Evolutionary conservation across 1,140 invertebrate genomes (phyloP).

Genomic region (Phymastichus coffea): DNA sequence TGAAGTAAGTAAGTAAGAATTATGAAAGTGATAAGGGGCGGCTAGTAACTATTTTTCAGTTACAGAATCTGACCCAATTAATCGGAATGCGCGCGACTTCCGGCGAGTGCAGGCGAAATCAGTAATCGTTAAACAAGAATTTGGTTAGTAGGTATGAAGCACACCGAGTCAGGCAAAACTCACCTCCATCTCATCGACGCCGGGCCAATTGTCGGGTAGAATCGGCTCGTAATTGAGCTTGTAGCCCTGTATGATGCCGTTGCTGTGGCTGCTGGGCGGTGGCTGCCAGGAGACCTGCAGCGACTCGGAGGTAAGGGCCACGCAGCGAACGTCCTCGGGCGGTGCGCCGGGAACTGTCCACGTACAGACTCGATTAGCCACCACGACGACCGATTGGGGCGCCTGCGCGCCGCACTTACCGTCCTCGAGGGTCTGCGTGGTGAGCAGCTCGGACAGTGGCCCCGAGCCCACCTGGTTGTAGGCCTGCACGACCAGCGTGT

Average conservation of each 20-base stretch:
- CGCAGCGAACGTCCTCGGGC: slow-evolving; percentile 72
- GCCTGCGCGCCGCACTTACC: slow-evolving; percentile 55
- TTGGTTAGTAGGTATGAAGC: too few relatives aligned
- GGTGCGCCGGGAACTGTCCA: slow-evolving; percentile 70
- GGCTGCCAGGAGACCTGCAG: slow-evolving; percentile 82
- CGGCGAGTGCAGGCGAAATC: too few relatives aligned
- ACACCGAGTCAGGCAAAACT: too few relatives aligned
- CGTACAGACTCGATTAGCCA: neutral
- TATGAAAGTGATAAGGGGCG: too few relatives aligned
- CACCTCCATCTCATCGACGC: slow-evolving; percentile 62
- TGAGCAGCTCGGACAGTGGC: slow-evolving; percentile 72
- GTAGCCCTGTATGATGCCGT: slow-evolving; percentile 82
- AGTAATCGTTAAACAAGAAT: too few relatives aligned
- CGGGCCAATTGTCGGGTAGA: slow-evolving; percentile 60
- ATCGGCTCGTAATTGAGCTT: slow-evolving; percentile 73
- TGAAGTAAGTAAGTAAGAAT: too few relatives aligned
- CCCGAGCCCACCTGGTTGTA: slow-evolving; percentile 84
- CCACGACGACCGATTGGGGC: neutral
- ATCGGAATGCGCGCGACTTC: too few relatives aligned
- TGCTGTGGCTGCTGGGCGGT: slow-evolving; percentile 72
- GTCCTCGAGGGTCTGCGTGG: slow-evolving; percentile 79
- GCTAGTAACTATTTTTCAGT: too few relatives aligned
- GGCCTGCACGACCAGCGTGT: slow-evolving; percentile 79
- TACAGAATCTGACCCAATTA: too few relatives aligned
- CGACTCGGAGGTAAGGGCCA: slow-evolving; percentile 71